These are phyloP conservation scores for Danio jaintianensis DNA, from an alignment of 2,797 vertebrate species.

Conservation along the genomic window DNA sequence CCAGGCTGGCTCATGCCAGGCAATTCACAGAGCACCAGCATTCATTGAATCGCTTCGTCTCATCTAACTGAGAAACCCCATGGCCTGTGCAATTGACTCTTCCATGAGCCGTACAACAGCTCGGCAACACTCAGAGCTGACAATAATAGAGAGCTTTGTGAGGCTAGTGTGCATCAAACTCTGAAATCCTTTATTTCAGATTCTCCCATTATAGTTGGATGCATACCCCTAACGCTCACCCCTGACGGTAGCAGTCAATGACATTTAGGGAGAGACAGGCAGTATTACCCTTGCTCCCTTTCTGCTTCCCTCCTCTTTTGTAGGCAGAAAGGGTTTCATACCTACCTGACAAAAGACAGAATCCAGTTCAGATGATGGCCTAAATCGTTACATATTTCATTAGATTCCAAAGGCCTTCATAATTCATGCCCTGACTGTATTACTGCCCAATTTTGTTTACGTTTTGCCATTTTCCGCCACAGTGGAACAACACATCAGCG, in stretches of 20 bases:
- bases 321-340: slow-evolving; percentile 13
- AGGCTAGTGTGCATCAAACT: slow-evolving; percentile 40
- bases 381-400: slow-evolving; percentile 47
- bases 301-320: slow-evolving; percentile 1
- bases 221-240: slow-evolving; percentile 44
- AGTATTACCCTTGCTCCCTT: slow-evolving; percentile 4
- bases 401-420: slow-evolving; percentile 40
- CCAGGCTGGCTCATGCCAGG: slow-evolving; percentile 46
- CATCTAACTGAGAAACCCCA: slow-evolving; percentile 51
- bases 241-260: slow-evolving; percentile 51
- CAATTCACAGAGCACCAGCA: slow-evolving; percentile 46
- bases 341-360: slow-evolving; percentile 23
- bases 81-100: slow-evolving; percentile 53
- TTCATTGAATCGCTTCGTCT: slow-evolving; percentile 53
- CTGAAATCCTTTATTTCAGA: slow-evolving; percentile 36
- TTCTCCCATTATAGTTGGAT: slow-evolving; percentile 46
- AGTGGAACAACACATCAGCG: slow-evolving; percentile 25
- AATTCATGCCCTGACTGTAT: slow-evolving; percentile 34
- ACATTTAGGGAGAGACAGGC: slow-evolving; percentile 59
- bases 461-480: slow-evolving; percentile 51
- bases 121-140: slow-evolving; percentile 41
- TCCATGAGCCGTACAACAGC: slow-evolving; percentile 45
- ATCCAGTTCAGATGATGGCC: slow-evolving; percentile 38
- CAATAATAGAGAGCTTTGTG: slow-evolving; percentile 50
- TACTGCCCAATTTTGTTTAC: slow-evolving; percentile 51